phyloP scores from a whole-genome alignment of 2,113 vertebrate genomes.

The Cisticola juncidis region DNA sequence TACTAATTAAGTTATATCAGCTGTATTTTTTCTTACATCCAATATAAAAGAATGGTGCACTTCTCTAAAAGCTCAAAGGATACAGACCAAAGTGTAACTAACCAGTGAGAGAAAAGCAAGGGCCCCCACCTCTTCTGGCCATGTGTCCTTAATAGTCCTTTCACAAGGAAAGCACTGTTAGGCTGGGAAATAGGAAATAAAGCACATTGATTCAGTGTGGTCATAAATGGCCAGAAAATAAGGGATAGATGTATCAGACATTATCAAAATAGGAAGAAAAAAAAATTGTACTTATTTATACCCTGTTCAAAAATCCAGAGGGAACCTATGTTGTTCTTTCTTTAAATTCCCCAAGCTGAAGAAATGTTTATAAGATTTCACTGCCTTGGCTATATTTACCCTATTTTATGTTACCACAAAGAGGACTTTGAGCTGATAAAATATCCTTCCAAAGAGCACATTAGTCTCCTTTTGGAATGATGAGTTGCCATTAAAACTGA shows the following conservation, averaged over 20 bases:
- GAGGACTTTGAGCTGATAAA: slow-evolving; percentile 13
- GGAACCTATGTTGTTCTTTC: neutral
- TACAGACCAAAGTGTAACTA: neutral
- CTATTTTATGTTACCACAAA: slow-evolving; percentile 10
- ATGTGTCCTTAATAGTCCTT: neutral
- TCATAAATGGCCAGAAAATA: neutral
- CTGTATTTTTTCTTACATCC: neutral
- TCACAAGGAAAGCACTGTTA: neutral
- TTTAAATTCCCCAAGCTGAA: neutral
- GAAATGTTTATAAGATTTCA: neutral
- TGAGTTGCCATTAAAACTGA: slow-evolving; percentile 43
- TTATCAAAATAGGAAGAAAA: neutral
- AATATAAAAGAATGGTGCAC: neutral
- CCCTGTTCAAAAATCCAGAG: neutral
- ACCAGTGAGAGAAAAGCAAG: neutral
- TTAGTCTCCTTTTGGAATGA: slow-evolving; percentile 40
- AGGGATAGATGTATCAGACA: neutral
- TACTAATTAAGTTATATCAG: neutral
- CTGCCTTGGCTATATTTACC: neutral
- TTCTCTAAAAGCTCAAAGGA: neutral
- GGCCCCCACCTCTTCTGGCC: neutral
- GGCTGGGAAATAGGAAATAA: neutral
- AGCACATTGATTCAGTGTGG: neutral
- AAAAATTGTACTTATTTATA: neutral
- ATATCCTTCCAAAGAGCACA: slow-evolving; percentile 42